phyloP scores from a whole-genome alignment of 2,888 invertebrate genomes.

The Drosophila heteroneura region DNA sequence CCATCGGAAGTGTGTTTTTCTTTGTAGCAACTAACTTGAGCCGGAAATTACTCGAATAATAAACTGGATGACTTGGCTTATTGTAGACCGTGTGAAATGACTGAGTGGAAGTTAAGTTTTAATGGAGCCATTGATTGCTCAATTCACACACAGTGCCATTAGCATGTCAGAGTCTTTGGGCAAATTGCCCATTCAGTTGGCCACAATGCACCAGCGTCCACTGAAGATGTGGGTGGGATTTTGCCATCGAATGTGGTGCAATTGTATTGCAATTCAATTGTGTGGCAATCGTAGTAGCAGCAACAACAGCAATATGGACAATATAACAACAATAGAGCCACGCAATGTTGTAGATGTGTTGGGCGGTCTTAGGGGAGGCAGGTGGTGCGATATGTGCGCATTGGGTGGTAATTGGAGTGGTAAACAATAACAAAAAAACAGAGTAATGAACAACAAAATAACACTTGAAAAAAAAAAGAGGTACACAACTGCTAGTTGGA shows the following conservation, averaged over 20 bases:
- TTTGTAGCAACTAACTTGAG: not conserved
- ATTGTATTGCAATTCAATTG: conserved; percentile 56
- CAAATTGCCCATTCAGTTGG: conserved; percentile 12
- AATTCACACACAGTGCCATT: not conserved
- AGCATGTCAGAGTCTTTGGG: conserved; percentile 24
- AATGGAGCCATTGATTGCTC: conserved; percentile 1
- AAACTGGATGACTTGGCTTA: not conserved
- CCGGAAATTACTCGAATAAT: not conserved
- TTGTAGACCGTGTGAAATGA: not conserved
- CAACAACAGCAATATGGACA: not conserved
- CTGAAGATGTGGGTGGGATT: conserved; percentile 18
- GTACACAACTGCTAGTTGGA: conserved; percentile 52
- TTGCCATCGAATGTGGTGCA: conserved; percentile 45
- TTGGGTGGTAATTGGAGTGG: conserved; percentile 65
- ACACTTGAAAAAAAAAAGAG: conserved; percentile 41
- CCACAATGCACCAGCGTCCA: conserved; percentile 5
- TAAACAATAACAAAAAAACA: conserved; percentile 44
- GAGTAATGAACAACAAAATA: conserved; percentile 18
- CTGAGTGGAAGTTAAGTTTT: not conserved
- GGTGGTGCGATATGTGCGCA: conserved; percentile 25
- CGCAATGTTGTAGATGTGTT: conserved; percentile 19
- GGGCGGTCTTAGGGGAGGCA: not conserved
- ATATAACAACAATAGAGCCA: conserved; percentile 26
- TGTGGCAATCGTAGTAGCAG: conserved; percentile 41
- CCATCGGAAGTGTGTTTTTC: not conserved